A percentile compares a stretch with the other conserved stretches of the same genome.
Evolutionary conservation across 2,797 vertebrate genomes (phyloP).

Genomic region (Cephalopachus bancanus): DNA sequence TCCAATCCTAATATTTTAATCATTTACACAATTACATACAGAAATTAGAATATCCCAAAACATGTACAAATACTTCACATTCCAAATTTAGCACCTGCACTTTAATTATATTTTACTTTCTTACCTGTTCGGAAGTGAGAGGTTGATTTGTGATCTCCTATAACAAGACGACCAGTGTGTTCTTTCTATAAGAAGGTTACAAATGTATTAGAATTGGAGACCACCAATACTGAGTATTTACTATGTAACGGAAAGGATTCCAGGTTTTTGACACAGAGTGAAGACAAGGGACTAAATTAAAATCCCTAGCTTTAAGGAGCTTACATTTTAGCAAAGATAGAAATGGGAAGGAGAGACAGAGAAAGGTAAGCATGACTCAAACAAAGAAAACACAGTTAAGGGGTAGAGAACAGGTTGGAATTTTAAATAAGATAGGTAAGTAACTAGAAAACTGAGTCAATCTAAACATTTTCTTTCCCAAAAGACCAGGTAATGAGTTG

Average conservation of each 20-base stretch:
- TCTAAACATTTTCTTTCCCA: constrained; percentile 49
- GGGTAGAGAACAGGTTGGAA: not conserved
- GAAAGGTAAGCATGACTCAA: not conserved
- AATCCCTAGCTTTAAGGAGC: constrained; percentile 12
- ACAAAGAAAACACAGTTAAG: not conserved
- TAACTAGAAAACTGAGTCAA: constrained; percentile 46
- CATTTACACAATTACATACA: constrained; percentile 38
- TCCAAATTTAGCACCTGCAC: constrained; percentile 63
- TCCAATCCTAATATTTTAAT: constrained; percentile 53
- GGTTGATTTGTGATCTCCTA: constrained; percentile 98
- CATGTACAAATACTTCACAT: not conserved
- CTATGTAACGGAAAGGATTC: not conserved
- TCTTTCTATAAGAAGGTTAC: constrained; percentile 92
- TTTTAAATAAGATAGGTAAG: not conserved
- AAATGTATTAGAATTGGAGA: constrained; percentile 62
- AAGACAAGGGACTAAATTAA: constrained; percentile 53
- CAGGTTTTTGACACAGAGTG: constrained; percentile 1
- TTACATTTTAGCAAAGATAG: constrained; percentile 23
- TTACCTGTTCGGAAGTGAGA: constrained; percentile 97
- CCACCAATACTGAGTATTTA: not conserved
- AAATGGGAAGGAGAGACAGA: not conserved
- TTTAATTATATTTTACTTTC: constrained; percentile 83
- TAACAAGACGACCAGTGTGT: constrained; percentile 96
- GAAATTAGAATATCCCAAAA: constrained; percentile 7
- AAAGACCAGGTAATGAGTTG: constrained; percentile 37